These are phyloP conservation scores for Leptopilina myrica DNA, from an alignment of 2,888 invertebrate genomes.

Conservation along the genomic window DNA sequence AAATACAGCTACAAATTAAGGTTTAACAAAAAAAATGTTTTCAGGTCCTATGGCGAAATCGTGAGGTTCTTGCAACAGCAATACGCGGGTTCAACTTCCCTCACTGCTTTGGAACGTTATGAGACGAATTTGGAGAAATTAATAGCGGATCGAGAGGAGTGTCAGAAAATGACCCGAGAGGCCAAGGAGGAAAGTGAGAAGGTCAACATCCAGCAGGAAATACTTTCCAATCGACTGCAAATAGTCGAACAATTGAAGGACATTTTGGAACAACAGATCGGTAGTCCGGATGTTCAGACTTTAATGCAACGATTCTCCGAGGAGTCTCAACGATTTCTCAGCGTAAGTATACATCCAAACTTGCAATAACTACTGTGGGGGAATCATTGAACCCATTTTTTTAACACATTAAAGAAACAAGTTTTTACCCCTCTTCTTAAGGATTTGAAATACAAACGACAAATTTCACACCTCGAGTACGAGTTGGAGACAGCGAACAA, in stretches of 20 bases:
- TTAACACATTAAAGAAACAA: too few species aligned
- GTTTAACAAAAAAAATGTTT: slow-evolving; percentile 42
- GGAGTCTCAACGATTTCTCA: slow-evolving; percentile 64
- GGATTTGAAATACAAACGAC: slow-evolving; percentile 68
- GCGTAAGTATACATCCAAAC: slow-evolving; percentile 55
- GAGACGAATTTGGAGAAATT: slow-evolving; percentile 57
- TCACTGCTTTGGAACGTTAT: slow-evolving; percentile 65
- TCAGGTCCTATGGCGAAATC: slow-evolving; percentile 64
- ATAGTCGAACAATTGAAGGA: slow-evolving; percentile 71
- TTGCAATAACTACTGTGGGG: too few species aligned
- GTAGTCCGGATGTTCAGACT: slow-evolving; percentile 63
- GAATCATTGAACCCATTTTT: too few species aligned
- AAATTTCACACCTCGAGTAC: slow-evolving; percentile 66
- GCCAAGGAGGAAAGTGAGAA: slow-evolving; percentile 61
- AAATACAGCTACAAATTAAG: too few species aligned
- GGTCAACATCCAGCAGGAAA: slow-evolving; percentile 64
- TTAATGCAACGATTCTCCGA: slow-evolving; percentile 68
- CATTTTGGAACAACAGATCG: slow-evolving; percentile 71
- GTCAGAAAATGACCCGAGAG: slow-evolving; percentile 58
- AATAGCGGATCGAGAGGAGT: slow-evolving; percentile 55
- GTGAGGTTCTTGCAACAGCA: slow-evolving; percentile 68
- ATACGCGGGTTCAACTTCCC: slow-evolving; percentile 68
- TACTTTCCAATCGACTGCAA: slow-evolving; percentile 64
- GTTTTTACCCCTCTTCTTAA: slow-evolving; percentile 45
- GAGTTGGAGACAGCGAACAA: slow-evolving; percentile 61